Evolutionary conservation across 2,888 invertebrate genomes (phyloP), one percentile per base, ranked within the genome.

Genomic region (Sminthurinus aureus): DNA sequence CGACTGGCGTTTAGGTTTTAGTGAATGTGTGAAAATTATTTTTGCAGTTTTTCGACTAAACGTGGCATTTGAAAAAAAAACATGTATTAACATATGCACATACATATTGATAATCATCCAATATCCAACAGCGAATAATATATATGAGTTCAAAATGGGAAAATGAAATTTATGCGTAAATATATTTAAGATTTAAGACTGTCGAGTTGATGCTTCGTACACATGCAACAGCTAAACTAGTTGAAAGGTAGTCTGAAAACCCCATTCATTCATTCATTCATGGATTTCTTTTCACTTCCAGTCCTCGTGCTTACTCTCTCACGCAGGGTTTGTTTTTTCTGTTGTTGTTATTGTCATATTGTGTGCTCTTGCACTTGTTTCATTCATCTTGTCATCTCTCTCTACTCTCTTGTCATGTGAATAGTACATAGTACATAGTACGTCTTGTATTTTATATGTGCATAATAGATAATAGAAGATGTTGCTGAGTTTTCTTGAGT

Each of bases 261-360:
- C 85, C 85, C 81, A 86, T 86, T 83, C 82, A 84, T 83, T 85
- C 81, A 86, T 86, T 83, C 82, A 84, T 83, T 85, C 84, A 86
- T 79, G 85, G 84, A 84, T 86, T 86, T 85, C 84, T 85, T 86
- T 86, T 86, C 86, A 84, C 84, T 86, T 85, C 83, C 86, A 85
- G 83, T 79, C 78, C 77, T 77, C 83, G 52, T 78, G 38, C 26
- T 74, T 11, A 74, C 81, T 81, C 81, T 64, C 74, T 64, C 38
- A 74, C 81, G 74, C 74, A 74, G 38, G 74, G 24, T 22, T 81
- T 81, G 81, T 38, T 38, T 38, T 38, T 38, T 1, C 6, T 38
- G 38, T 38, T 38, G 3, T 38, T 38, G 38, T 66, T 38, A 6
- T 38, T 38, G 3, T 38, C 6, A 6, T 66, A 22, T n/a, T 79